Base-by-base conservation (phyloP, 2,888 invertebrate genomes). In the Hypsopygia costalis region DNA sequence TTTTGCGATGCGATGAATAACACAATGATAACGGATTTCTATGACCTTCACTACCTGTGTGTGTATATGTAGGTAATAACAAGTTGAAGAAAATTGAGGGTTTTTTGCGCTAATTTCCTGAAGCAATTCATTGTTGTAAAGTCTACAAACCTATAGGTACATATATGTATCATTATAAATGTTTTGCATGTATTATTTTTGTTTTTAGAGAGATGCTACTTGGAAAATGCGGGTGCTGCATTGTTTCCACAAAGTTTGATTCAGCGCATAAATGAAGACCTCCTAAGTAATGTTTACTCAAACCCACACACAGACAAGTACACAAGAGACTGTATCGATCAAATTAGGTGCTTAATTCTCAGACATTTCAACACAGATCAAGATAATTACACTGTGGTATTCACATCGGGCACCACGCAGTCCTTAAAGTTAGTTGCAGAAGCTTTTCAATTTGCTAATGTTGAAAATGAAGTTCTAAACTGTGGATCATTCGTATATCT, bases 401-500 rank as follows among this genome's bases (percentile, higher is more conserved):
- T 99, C 68, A 98, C 98, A n/a, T 93, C 95, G 0, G 97, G 98
- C 28, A 94, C 98, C n/a, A 98, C 98, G 11, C 93, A 93, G 11
- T 92, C 96, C 0, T 74, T 98, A 38, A 97, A 97, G 89, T 68
- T 95, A 34, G 87, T 98, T 0, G 95, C 94, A 0, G 97, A 98
- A 73, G 89, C 92, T 41, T 98, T 98, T 69, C 67, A 90, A 46
- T 95, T 94, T 69, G 52, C 69, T 31, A 47, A 41, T 25, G 60
- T 73, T 32, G 66, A 69, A 36, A 49, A 53, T 40, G 59, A 71
- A 44, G 52, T 49, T 3, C 41, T 47, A 35, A 62, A 71, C 16
- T 62, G 63, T 43, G 95, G 96, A 1, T 85, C 90, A 36, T 96
- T 97, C 69, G 91, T 92, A 6, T 97, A 97, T 71, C 87, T 95